phyloP scores from a whole-genome alignment of 2,113 vertebrate species.

The Recurvirostra avosetta region DNA sequence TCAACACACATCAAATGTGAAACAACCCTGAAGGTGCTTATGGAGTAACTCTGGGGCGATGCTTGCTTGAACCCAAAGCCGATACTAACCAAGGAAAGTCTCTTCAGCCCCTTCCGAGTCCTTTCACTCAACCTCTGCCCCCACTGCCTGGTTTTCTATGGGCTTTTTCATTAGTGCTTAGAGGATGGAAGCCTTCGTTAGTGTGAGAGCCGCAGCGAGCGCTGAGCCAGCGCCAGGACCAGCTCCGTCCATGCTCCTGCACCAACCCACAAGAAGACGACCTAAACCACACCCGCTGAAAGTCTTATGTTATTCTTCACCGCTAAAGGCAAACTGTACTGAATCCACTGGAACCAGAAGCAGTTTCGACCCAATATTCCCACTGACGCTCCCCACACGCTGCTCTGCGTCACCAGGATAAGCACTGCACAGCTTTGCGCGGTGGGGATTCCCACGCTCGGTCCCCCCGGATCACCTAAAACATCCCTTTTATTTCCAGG shows the following conservation, averaged over 20 bases:
- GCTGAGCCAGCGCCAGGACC: not conserved
- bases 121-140: not conserved
- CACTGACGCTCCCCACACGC: not conserved
- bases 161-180: not conserved
- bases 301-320: fast-evolving
- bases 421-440: fast-evolving
- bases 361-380: not conserved
- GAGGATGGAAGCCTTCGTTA: fast-evolving
- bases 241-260: not conserved
- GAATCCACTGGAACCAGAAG: not conserved
- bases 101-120: fast-evolving
- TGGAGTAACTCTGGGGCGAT: fast-evolving
- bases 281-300: not conserved
- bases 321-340: not conserved
- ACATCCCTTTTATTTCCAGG: not conserved
- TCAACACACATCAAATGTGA: not conserved
- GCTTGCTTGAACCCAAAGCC: not conserved
- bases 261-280: fast-evolving
- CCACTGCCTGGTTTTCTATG: not conserved
- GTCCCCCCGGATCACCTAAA: not conserved
- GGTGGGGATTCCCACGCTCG: not conserved
- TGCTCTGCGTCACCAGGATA: not conserved
- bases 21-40: no score
- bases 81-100: fast-evolving
- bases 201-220: fast-evolving